Base-by-base conservation (phyloP, 2,888 invertebrate species). In the Alentia gelatinosa region DNA sequence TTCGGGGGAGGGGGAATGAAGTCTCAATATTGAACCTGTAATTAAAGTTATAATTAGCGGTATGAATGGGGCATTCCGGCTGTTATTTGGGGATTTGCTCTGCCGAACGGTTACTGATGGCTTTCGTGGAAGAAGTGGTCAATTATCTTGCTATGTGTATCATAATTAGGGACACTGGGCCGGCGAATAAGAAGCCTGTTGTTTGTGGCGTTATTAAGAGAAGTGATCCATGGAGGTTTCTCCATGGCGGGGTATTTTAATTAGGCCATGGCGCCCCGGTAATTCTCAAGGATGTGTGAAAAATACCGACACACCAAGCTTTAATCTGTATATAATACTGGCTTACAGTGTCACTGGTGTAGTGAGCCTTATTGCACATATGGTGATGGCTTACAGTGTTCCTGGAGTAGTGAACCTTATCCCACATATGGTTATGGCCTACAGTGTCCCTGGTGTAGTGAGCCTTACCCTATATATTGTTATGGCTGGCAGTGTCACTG, bases 1-100 rank as follows among this genome's bases (percentile, higher is more conserved):
- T 68, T 68, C 68, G 30, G 68, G 68, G 56, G 68, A 30, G 30
- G 68, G 68, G 56, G 68, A 30, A 12, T 12, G 30, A 30, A 68
- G 68, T n/a, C 68, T 68, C 68, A 68, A 68, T 68, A 68, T 68
- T 68, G 68, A 68, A 3, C 33, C 68, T n/a, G 68, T 68, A 68
- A 68, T 68, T 68, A 68, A 68, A 68, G 30, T 68, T 68, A 68
- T 68, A 68, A 68, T 68, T 68, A 68, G 68, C 30, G 68, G 68
- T 30, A 12, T 68, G n/a, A 68, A 68, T 26, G 68, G 68, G 30
- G 68, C 68, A 68, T 68, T 68, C 68, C 68, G 68, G 68, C 26
- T 68, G 26, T 68, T 26, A 68, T 68, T 68, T 30, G 26, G 68
- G 33, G 26, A 30, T 68, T 30, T 12, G 12, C 4, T 30, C 33